These are phyloP conservation scores for Aix galericulata DNA, from an alignment of 2,113 vertebrate genomes.

Conservation along the genomic window DNA sequence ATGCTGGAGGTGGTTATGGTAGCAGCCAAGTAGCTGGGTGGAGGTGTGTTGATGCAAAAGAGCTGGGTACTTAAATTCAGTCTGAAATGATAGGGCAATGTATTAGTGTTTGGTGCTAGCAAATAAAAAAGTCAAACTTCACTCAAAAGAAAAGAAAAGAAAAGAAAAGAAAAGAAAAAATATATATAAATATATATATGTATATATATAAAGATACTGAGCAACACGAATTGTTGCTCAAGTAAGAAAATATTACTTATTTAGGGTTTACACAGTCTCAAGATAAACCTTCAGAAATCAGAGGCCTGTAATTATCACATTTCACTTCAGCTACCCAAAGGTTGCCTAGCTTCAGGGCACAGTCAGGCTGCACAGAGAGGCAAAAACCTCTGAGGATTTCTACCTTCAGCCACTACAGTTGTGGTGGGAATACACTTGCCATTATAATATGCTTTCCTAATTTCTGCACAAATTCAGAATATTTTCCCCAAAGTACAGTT, in stretches of 20 bases:
- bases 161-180: background rate
- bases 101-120: background rate
- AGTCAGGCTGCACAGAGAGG: background rate
- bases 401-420: background rate
- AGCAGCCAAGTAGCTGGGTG: background rate
- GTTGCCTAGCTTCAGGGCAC: background rate
- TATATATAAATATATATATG: too few species aligned
- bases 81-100: background rate
- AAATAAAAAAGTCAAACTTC: background rate
- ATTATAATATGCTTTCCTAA: background rate
- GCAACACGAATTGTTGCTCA: background rate
- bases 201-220: background rate
- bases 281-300: background rate
- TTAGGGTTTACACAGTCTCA: background rate
- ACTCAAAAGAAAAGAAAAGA: background rate
- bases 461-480: background rate
- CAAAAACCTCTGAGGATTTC: background rate
- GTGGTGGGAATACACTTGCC: background rate
- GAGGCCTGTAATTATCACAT: background rate
- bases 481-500: background rate
- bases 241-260: background rate
- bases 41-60: background rate
- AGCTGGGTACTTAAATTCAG: background rate
- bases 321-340: background rate
- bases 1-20: background rate